These are phyloP conservation scores for Astur gentilis DNA, from an alignment of 2,113 vertebrate species.

Conservation along the genomic window DNA sequence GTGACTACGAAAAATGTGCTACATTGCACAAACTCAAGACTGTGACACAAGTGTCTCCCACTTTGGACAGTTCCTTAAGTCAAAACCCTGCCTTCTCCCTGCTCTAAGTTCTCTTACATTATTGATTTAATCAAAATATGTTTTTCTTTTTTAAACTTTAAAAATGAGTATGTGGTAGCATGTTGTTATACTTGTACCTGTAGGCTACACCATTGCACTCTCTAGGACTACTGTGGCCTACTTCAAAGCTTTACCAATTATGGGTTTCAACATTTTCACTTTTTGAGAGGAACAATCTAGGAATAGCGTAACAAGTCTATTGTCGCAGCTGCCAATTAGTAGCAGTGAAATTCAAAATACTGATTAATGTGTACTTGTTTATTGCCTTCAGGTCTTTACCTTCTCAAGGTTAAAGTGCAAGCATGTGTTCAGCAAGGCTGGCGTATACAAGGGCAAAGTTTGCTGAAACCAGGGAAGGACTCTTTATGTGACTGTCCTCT, in stretches of 20 bases:
- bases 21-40: not conserved
- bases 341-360: not conserved
- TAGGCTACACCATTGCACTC: not conserved
- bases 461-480: not conserved
- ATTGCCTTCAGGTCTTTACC: not conserved
- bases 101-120: not conserved
- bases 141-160: not conserved
- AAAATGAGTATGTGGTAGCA: not conserved
- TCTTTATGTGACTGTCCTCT: not conserved
- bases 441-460: not conserved
- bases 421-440: not conserved
- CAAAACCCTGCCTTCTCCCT: not conserved
- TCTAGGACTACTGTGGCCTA: no score
- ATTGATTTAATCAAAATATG: not conserved
- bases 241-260: not conserved
- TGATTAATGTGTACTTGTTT: not conserved
- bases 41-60: not conserved
- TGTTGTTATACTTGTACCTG: not conserved
- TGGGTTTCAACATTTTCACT: not conserved
- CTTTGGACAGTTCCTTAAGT: not conserved
- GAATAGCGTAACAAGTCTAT: not conserved
- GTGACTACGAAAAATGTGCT: not conserved
- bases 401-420: not conserved
- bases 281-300: not conserved
- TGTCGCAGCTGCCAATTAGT: not conserved